phyloP scores from a whole-genome alignment of 2,113 vertebrate genomes.

The Lasiurus cinereus region DNA sequence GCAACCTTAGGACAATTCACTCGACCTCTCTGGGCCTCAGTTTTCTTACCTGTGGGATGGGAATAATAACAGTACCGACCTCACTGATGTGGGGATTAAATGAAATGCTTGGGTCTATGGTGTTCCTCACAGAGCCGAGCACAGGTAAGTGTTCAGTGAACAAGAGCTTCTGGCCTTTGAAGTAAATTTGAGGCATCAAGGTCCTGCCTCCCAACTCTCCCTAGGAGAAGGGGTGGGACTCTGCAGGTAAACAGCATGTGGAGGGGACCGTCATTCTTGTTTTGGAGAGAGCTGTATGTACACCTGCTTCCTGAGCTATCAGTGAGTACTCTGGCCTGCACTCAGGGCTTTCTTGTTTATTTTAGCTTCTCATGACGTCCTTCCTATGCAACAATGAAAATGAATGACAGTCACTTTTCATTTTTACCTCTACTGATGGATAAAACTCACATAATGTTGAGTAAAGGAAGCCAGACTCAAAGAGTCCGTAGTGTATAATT shows the following conservation, averaged over 20 bases:
- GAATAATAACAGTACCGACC: background rate
- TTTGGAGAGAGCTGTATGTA: background rate
- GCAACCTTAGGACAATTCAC: background rate
- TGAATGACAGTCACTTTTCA: background rate
- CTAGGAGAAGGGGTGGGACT: background rate
- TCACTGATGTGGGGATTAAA: background rate
- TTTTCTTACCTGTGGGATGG: background rate
- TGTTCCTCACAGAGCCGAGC: background rate
- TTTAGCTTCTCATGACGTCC: slow-evolving; percentile 15
- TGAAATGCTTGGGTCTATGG: background rate
- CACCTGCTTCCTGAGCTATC: background rate
- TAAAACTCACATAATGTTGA: background rate
- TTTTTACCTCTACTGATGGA: background rate
- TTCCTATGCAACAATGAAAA: slow-evolving; percentile 13
- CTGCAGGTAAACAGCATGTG: background rate
- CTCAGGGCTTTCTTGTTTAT: background rate
- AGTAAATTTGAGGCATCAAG: background rate
- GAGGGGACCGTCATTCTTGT: background rate
- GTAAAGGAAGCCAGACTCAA: background rate
- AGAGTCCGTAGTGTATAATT: background rate
- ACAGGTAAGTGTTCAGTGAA: background rate
- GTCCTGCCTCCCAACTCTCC: background rate
- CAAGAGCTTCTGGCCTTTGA: slow-evolving; percentile 4
- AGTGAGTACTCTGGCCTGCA: background rate
- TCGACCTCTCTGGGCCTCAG: background rate